Base-by-base conservation (phyloP, 2,888 invertebrate genomes). In the Bugulina stolonifera region DNA sequence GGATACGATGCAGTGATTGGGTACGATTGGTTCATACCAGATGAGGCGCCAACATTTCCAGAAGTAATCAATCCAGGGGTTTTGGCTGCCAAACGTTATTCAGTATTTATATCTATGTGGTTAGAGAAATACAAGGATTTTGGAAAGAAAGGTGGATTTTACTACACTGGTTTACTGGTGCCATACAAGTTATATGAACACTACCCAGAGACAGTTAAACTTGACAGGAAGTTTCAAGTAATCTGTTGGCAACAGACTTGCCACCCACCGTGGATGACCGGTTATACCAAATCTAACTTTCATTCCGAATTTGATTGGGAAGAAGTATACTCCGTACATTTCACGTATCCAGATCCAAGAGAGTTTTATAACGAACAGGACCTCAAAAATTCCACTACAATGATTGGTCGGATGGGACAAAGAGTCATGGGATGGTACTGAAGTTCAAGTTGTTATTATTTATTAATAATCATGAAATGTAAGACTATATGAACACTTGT, bases 1-100 rank as follows among this genome's bases (percentile, higher is more conserved):
- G 76, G 74, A 18, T 78, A 80, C 74, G 80, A 80, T 64, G 79
- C 78, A n/a, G 76, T 80, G 27, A 79, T 79, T n/a, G 77, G 78
- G 54, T 79, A 78, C 70, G 81, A 81, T 75, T 81, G 81, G 76
- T 64, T 64, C 32, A 64, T 32, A 32, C 64, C 64, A 3, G 32
- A 64, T 27, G 64, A 64, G 32, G 29, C 64, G 14, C 64, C 27
- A 32, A 64, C 64, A 27, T 64, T 64, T 32, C 64, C 64, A 2
- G 64, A 64, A 32, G 64, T 64, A 5, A 29, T 64, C 3, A 64
- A 64, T 64, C 64, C 64, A 14, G 64, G 64, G 3, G 64, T 64
- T 14, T 32, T 64, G 32, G 64, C 64, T 14, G 64, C 64, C 2
- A 64, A 64, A 64, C 64, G 32, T 10, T n/a, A 64, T 27, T 64